Conservation (phyloP, 92 coral and sea anemone species). For the Virgularia gustaviana region DNA sequence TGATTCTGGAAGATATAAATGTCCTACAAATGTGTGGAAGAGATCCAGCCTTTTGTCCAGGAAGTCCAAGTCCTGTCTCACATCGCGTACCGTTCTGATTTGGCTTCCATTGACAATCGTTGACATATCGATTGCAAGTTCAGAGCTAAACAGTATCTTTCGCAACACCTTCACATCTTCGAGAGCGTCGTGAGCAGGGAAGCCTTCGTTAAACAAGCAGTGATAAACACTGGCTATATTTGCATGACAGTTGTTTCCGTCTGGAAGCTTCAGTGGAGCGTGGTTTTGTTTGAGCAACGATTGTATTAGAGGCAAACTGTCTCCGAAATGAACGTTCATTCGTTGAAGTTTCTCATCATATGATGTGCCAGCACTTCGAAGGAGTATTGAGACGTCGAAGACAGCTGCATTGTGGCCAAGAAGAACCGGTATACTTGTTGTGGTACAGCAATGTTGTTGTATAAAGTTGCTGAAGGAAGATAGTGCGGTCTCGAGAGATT, state of each 20-base stretch:
- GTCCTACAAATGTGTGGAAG: conserved; percentile 55
- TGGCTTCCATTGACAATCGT: conserved; percentile 35
- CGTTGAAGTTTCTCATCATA: background rate
- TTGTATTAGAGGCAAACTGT: background rate
- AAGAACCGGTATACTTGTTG: conserved; percentile 14
- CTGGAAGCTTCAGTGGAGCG: background rate
- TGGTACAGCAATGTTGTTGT: background rate
- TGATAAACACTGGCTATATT: conserved; percentile 40
- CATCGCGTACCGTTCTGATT: conserved; percentile 22
- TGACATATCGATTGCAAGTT: conserved; percentile 21
- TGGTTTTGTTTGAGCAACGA: background rate
- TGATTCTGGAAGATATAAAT: conserved; percentile 15
- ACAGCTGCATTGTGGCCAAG: conserved; percentile 40
- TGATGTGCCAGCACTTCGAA: conserved; percentile 1
- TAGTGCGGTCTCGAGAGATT: conserved; percentile 32
- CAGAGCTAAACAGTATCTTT: conserved; percentile 42
- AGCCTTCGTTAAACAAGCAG: conserved; percentile 36
- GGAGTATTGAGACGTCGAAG: conserved; percentile 40
- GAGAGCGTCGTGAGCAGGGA: conserved; percentile 52
- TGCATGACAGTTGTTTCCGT: conserved; percentile 32
- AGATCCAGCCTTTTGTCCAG: conserved; percentile 54
- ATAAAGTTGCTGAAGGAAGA: conserved; percentile 24
- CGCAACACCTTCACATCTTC: conserved; percentile 53
- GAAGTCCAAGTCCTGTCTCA: conserved; percentile 50
- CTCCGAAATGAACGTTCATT: background rate